Base-by-base conservation (phyloP, 2,888 invertebrate species). In the Megalurothrips usitatus region DNA sequence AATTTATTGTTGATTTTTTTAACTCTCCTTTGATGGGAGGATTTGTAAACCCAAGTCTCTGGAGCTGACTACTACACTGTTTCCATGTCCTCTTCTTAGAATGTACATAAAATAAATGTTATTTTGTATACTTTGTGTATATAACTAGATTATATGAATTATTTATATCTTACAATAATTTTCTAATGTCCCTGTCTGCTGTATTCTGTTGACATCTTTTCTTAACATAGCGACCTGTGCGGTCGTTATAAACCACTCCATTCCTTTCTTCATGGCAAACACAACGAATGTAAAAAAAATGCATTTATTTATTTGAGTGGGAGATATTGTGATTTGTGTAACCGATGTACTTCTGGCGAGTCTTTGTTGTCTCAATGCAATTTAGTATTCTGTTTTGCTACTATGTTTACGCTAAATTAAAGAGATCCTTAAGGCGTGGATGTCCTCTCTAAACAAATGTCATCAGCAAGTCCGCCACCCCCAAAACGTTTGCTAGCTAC, bases 221-320 rank as follows among this genome's bases (percentile, higher is more conserved):
- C 68, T 75, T 26, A 75, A 75, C 11, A 26, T 75, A 26, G 26
- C 68, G 26, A 26, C 23, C 26, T 12, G 12, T 10, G 12, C 23
- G 26, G 26, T 75, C 26, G 68, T 26, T 26, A 75, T 75, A 75
- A 23, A 75, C 68, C 26, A n/a, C 68, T 43, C 68, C 68, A n/a
- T 68, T 68, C 23, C 68, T 75, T 43, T 26, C 68, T 75, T 75
- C 23, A 75, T 75, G 68, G 68, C 68, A 75, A 75, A 75, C 58
- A 58, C 68, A 75, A 75, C 68, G 68, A 75, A 26, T 75, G 68
- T 75, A 75, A 75, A 75, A 75, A 43, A 43, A 43, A 75, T 26
- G 68, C 68, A 75, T 23, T 75, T 75, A 75, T 75, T 75, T 75
- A 75, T 75, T 75, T 75, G 68, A 75, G 68, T 75, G 26, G 26